These are phyloP conservation scores for Heliothis subflexa DNA, from an alignment of 1,140 invertebrate genomes.

Conservation along the genomic window DNA sequence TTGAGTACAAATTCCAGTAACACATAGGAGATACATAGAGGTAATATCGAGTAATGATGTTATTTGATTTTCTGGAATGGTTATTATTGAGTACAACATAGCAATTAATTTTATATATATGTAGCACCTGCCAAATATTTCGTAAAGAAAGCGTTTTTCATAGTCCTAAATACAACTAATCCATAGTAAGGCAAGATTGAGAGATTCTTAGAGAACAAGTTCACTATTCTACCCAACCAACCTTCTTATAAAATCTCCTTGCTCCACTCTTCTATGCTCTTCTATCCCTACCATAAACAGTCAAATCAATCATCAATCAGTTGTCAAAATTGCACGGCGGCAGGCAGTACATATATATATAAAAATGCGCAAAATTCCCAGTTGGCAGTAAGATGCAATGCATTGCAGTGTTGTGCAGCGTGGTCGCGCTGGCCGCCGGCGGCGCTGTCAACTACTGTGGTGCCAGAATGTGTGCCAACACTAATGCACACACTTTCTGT, in stretches of 20 bases:
- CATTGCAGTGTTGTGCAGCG: constrained; percentile 13
- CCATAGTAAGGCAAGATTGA: no score
- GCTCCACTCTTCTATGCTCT: not conserved
- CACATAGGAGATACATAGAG: no score
- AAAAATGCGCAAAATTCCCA: constrained; percentile 47
- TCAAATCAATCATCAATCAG: not conserved
- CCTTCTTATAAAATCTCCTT: not conserved
- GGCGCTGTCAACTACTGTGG: constrained; percentile 71
- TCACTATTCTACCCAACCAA: not conserved
- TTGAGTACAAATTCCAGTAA: no score
- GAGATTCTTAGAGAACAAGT: no score
- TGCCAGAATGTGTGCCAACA: constrained; percentile 70
- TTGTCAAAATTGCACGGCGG: constrained; percentile 24
- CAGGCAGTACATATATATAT: not conserved
- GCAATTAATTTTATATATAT: no score
- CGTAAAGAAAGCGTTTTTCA: no score
- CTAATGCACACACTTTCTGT: constrained; percentile 72
- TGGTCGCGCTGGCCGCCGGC: not conserved
- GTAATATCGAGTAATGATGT: no score
- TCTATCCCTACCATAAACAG: not conserved
- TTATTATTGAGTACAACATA: no score
- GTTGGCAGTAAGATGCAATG: constrained; percentile 37
- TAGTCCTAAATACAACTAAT: no score
- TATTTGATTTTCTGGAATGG: no score
- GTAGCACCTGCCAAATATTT: no score